Base-by-base conservation (phyloP, 2,888 invertebrate species). In the Eristalis arbustorum region DNA sequence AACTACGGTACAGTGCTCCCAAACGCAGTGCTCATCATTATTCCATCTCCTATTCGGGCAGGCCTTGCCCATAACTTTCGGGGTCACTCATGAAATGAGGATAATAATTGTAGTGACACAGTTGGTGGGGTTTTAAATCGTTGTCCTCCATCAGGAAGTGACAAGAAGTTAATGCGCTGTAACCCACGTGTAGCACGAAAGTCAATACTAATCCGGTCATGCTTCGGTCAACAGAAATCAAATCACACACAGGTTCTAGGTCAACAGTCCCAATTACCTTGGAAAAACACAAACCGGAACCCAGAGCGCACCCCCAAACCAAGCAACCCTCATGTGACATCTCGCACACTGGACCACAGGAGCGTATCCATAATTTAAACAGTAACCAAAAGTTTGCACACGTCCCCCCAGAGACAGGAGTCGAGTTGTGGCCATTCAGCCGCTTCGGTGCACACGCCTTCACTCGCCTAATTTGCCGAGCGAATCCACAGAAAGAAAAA, bases 221-320 rank as follows among this genome's bases (percentile, higher is more conserved):
- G 74, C 82, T 75, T 83, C 62, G 77, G 78, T 75, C 87, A 83
- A 78, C 82, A 78, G 82, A 83, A 85, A 87, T 82, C 78, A 75
- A 82, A 87, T 83, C 87, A 82, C 78, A 49, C 42, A 69, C 78
- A 57, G 71, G 72, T 79, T 87, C 71, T 71, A 61, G 49, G 25
- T 61, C 61, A 63, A 74, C 82, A 82, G 67, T 75, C 59, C 83
- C 87, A 87, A 83, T 87, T 79, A 83, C 75, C 75, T 75, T 83
- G 57, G 61, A 75, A 77, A 82, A 74, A 75, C 73, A 82, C 31
- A 31, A 31, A 31, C 31, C 31, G 10, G 31, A 31, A 31, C 10
- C 31, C 31, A 31, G 10, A n/a, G n/a, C n/a, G n/a, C n/a, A 31
- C 31, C 31, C 4, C 31, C 31, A 31, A 31, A 31, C 31, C 10